phyloP scores from a whole-genome alignment of 2,888 invertebrate genomes.

The Nephrocerus scutellatus region DNA sequence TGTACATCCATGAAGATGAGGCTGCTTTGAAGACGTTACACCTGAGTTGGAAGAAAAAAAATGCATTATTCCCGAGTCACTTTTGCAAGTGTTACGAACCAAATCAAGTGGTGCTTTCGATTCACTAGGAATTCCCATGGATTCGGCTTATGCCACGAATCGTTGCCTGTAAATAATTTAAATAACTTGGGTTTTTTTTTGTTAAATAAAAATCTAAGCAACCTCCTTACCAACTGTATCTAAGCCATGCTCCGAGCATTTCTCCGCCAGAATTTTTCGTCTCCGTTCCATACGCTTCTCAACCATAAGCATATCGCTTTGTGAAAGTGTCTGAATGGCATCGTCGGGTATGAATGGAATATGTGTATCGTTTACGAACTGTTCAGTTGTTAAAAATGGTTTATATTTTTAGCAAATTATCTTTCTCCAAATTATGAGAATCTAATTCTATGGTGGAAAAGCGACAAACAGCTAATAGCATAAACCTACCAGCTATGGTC shows the following conservation, averaged over 20 bases:
- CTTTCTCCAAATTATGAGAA: too few relatives aligned
- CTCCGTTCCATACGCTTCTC: slow-evolving; percentile 46
- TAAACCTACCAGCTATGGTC: too few relatives aligned
- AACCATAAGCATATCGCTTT: slow-evolving; percentile 44
- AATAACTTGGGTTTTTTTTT: too few relatives aligned
- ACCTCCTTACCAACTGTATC: slow-evolving; percentile 39
- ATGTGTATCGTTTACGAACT: slow-evolving; percentile 46
- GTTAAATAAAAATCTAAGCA: too few relatives aligned
- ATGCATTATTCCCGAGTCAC: neutral
- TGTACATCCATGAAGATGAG: slow-evolving; percentile 90
- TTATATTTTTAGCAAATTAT: too few relatives aligned
- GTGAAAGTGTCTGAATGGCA: slow-evolving; percentile 42
- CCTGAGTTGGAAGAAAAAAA: slow-evolving; percentile 43
- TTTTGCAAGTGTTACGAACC: slow-evolving; percentile 49
- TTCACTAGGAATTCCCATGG: slow-evolving; percentile 82
- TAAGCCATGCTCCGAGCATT: slow-evolving; percentile 44
- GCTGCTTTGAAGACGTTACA: slow-evolving; percentile 78
- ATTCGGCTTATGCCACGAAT: slow-evolving; percentile 57
- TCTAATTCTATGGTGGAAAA: too few relatives aligned
- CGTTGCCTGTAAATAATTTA: slow-evolving; percentile 36
- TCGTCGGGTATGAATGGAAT: slow-evolving; percentile 44
- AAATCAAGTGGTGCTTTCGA: slow-evolving; percentile 70
- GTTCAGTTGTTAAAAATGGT: too few relatives aligned
- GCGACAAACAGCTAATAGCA: too few relatives aligned
- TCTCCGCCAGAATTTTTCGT: slow-evolving; percentile 41